phyloP scores from a whole-genome alignment of 2,888 invertebrate genomes.

The Tenthredo amoena region DNA sequence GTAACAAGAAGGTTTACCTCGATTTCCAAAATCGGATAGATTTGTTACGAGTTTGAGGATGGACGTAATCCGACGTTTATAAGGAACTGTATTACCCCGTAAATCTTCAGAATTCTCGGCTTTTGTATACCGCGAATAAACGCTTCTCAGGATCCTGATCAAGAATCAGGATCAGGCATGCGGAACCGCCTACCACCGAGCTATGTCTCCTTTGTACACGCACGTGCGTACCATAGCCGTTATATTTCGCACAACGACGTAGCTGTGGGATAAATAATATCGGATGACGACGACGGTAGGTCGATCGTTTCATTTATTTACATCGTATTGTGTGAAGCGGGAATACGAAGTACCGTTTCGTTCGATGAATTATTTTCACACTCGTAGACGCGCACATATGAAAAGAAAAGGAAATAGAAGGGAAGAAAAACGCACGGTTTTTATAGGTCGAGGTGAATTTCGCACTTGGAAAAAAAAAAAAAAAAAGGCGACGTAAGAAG shows the following conservation, averaged over 20 bases:
- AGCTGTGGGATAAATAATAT: background rate
- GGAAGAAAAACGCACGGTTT: background rate
- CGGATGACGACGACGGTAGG: background rate
- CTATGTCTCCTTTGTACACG: background rate
- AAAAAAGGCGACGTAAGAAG: background rate
- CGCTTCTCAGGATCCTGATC: constrained; percentile 71
- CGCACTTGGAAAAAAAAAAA: background rate
- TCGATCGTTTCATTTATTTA: background rate
- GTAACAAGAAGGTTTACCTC: too few species aligned
- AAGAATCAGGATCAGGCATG: constrained; percentile 73
- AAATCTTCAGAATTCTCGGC: background rate
- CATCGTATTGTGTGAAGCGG: too few species aligned
- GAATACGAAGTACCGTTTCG: too few species aligned
- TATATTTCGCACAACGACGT: background rate
- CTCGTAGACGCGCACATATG: too few species aligned
- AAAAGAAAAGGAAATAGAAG: background rate
- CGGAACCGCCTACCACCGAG: constrained; percentile 71
- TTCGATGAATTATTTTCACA: too few species aligned
- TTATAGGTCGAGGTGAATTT: background rate
- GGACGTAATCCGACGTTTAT: background rate
- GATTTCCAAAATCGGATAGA: too few species aligned
- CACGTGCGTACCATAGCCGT: background rate
- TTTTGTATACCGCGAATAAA: background rate
- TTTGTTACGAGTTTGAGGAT: background rate
- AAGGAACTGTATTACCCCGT: background rate